These are phyloP conservation scores for Nothoprocta perdicaria DNA, from an alignment of 2,113 vertebrate species.

Conservation along the genomic window DNA sequence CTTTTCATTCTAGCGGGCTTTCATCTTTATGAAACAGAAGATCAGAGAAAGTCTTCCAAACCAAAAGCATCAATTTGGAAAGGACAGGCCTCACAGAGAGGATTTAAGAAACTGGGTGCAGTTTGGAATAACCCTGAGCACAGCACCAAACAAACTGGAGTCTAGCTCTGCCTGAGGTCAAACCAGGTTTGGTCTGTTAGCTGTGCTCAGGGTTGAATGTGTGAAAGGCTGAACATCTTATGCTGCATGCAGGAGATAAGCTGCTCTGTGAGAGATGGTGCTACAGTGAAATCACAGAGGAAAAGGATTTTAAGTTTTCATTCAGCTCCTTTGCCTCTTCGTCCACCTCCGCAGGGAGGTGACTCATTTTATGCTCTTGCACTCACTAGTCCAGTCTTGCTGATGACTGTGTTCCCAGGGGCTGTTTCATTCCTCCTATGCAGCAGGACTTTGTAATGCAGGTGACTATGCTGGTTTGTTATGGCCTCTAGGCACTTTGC, in stretches of 20 bases:
- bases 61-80: background rate
- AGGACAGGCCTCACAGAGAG: background rate
- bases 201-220: background rate
- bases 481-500: slow-evolving; percentile 15
- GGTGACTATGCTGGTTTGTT: slow-evolving; percentile 18
- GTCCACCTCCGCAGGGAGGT: background rate
- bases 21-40: background rate
- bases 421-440: background rate
- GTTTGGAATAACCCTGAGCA: background rate
- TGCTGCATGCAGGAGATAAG: fast-evolving
- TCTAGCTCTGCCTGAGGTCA: background rate
- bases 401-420: background rate
- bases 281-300: background rate
- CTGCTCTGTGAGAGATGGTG: background rate
- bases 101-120: background rate
- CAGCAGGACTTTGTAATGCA: slow-evolving; percentile 48
- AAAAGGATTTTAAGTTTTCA: background rate
- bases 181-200: background rate
- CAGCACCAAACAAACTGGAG: background rate
- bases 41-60: background rate
- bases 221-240: fast-evolving
- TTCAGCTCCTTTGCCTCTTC: background rate
- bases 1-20: background rate
- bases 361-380: background rate
- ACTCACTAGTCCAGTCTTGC: background rate